phyloP scores from a whole-genome alignment of 2,888 invertebrate species.

The Eurois occulta region DNA sequence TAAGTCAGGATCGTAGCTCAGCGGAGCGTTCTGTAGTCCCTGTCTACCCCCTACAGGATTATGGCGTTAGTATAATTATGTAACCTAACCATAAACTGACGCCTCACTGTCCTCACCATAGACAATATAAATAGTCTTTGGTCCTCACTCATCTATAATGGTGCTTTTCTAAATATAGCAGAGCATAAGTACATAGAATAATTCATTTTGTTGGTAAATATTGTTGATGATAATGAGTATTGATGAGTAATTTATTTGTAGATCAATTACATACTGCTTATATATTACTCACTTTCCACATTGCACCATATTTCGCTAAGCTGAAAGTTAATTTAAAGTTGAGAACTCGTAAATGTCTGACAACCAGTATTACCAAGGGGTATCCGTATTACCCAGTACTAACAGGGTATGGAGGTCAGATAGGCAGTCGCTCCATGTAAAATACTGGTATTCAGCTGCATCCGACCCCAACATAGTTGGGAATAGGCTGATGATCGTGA shows the following conservation, averaged over 20 bases:
- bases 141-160: background rate
- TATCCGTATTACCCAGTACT: too few species aligned
- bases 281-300: constrained; percentile 9
- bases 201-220: background rate
- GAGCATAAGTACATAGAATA: background rate
- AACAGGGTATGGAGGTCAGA: too few species aligned
- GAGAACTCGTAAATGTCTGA: too few species aligned
- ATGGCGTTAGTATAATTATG: background rate
- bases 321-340: background rate
- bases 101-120: too few species aligned
- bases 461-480: too few species aligned
- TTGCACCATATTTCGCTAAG: constrained; percentile 24
- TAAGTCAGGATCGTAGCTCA: too few species aligned
- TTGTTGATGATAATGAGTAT: constrained; percentile 1
- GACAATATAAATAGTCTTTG: too few species aligned
- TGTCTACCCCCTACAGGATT: background rate
- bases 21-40: background rate
- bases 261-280: background rate
- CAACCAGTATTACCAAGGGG: too few species aligned
- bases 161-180: background rate
- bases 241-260: constrained; percentile 17
- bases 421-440: too few species aligned
- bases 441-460: too few species aligned
- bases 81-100: background rate
- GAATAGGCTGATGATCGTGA: too few species aligned